These are phyloP conservation scores for Aviceda subcristata DNA, from an alignment of 2,113 vertebrate species.

Conservation along the genomic window DNA sequence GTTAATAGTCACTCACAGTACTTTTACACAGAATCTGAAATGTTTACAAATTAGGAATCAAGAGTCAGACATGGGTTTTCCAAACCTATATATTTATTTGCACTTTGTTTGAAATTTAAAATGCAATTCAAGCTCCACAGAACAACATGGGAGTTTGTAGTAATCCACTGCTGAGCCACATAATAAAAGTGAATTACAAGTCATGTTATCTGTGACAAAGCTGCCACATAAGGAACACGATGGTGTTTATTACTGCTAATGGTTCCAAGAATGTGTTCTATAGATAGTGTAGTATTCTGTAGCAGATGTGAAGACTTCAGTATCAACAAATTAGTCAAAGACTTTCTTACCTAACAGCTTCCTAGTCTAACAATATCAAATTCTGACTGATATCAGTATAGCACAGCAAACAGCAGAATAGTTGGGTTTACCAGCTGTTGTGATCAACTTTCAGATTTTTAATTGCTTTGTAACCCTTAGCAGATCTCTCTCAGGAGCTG, in stretches of 20 bases:
- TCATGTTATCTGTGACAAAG: not conserved
- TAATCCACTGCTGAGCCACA: not conserved
- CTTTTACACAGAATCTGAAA: not conserved
- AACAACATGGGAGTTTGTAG: not conserved
- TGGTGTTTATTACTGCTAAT: not conserved
- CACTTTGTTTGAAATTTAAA: not conserved
- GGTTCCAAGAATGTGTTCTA: not conserved
- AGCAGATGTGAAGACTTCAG: not conserved
- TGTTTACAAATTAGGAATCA: not conserved
- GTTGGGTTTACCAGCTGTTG: not conserved
- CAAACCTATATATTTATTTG: not conserved
- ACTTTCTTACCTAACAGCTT: not conserved
- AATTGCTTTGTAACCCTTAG: not conserved
- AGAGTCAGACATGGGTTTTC: not conserved
- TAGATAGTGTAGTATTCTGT: not conserved
- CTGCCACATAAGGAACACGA: not conserved
- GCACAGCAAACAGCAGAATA: not conserved
- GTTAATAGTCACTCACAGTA: not conserved
- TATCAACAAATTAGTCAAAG: not conserved
- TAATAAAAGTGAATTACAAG: not conserved
- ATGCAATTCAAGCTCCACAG: not conserved
- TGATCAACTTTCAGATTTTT: not conserved
- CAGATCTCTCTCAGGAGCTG: not conserved
- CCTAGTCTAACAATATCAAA: not conserved
- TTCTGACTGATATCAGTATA: not conserved